Conservation (phyloP, 2,113 vertebrate genomes). For the Pogonocichla stellata region DNA sequence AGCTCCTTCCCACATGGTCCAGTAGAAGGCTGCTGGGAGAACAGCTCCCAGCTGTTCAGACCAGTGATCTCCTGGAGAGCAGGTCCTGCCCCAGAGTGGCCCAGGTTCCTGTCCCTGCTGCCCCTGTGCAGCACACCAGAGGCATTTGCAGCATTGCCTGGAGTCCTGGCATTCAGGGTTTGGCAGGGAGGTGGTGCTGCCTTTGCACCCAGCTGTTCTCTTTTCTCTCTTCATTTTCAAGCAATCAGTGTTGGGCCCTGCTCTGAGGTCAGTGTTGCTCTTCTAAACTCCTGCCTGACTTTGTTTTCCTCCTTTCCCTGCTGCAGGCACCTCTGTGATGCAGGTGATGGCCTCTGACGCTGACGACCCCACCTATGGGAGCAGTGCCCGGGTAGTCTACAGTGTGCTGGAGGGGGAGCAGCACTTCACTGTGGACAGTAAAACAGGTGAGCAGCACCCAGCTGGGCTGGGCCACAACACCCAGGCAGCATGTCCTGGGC, state of each 20-base stretch:
- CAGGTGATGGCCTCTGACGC: conserved; percentile 95
- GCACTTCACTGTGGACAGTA: conserved; percentile 91
- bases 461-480: background rate
- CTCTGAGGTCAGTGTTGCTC: background rate
- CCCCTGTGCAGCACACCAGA: background rate
- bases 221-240: background rate
- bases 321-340: conserved; percentile 94
- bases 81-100: background rate
- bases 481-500: background rate
- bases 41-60: background rate
- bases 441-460: conserved; percentile 84
- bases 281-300: background rate
- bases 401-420: conserved; percentile 93
- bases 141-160: background rate
- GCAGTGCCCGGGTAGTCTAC: conserved; percentile 93
- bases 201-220: background rate
- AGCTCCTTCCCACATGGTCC: background rate
- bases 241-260: background rate
- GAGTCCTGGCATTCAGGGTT: background rate
- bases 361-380: conserved; percentile 93
- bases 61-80: background rate
- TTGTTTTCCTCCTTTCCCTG: background rate
- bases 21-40: background rate
- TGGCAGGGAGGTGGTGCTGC: background rate
- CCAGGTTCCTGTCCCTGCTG: background rate